Evolutionary conservation across 2,888 invertebrate genomes (phyloP), one percentile per base, ranked within the genome.

Genomic region (Drosophila kuntzei): DNA sequence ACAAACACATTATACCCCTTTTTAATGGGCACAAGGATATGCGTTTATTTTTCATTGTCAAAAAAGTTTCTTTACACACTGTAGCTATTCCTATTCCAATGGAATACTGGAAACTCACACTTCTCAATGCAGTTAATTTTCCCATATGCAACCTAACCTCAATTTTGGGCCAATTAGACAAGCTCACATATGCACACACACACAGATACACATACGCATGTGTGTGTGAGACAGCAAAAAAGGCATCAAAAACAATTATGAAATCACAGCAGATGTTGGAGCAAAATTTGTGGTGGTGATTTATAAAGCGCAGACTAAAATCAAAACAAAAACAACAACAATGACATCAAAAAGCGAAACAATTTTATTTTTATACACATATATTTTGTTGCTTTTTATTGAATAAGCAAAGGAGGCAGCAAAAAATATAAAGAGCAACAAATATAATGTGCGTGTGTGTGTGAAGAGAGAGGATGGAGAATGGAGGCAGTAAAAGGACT

Each of bases 241-340:
- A 53, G 64, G 66, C 78, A 77, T 65, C 71, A 75, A 73, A 78
- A 76, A 76, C 76, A 87, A 87, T 89, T 90, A 90, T 80, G 80
- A 89, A 90, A 90, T 90, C 89, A 85, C 90, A 81, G 80, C 89
- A 90, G 79, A 85, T 89, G 86, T 76, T 87, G 80, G 57, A 66
- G 66, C 83, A 71, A 85, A 76, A 78, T 79, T 80, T 86, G 88
- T 76, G 86, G 72, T 87, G 85, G 79, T 89, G 81, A 89, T 89
- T 86, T 86, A 89, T 86, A 89, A 87, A 79, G 86, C 80, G 75
- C 68, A 81, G 67, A 39, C 43, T 63, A 46, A 16, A 63, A 58
- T 68, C 37, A 25, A 25, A 7, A 6, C 25, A 25, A 25, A 6
- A 27, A 27, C 27, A 79, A 62, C 61, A 62, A 76, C 71, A 75